These are phyloP conservation scores for Mus spretus DNA, from an alignment of 2,797 vertebrate species.

Conservation along the genomic window DNA sequence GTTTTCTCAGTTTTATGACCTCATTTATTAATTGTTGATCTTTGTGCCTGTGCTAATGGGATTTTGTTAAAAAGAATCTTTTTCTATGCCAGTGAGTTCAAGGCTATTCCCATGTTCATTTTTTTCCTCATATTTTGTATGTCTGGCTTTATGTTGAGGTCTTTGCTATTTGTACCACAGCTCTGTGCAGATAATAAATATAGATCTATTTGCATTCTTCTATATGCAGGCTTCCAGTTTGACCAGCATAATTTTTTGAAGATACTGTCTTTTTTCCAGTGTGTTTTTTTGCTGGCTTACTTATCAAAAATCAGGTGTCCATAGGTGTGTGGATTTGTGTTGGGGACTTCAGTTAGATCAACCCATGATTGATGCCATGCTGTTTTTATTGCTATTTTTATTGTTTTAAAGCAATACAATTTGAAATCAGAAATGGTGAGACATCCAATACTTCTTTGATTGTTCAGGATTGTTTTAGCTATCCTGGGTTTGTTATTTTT, in stretches of 20 bases:
- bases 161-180: not conserved
- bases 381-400: not conserved
- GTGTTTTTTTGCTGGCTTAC: no score
- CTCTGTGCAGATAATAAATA: not conserved
- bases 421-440: not conserved
- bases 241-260: no score
- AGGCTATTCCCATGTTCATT: not conserved
- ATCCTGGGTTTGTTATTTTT: not conserved
- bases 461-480: not conserved
- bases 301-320: not conserved
- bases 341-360: not conserved
- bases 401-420: not conserved
- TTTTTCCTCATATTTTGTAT: not conserved
- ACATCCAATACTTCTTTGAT: not conserved
- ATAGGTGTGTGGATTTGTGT: not conserved
- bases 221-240: no score
- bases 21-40: no score
- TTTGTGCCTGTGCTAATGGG: not conserved
- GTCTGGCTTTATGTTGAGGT: not conserved
- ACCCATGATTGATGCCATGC: not conserved
- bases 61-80: not conserved
- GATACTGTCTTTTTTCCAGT: no score
- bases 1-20: not conserved
- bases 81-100: not conserved
- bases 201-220: not conserved